phyloP scores from a whole-genome alignment of 2,888 invertebrate species.

The Cantharis rustica region DNA sequence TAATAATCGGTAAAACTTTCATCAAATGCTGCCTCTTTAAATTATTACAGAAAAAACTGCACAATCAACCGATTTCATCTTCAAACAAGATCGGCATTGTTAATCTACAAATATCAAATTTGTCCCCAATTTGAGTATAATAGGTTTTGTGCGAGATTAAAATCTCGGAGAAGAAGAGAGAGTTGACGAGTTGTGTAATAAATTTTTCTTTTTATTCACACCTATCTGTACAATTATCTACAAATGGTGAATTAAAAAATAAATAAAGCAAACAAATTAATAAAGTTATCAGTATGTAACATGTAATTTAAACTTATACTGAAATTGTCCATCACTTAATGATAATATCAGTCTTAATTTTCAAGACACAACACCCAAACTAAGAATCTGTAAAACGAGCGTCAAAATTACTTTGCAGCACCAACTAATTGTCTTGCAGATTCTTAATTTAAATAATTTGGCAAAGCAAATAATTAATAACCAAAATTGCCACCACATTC shows the following conservation, averaged over 20 bases:
- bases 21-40: no score
- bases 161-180: background rate
- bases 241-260: slow-evolving; percentile 22
- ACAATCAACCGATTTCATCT: no score
- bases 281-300: background rate
- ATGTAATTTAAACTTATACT: background rate
- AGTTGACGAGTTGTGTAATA: slow-evolving; percentile 3
- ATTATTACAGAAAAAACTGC: no score
- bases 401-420: slow-evolving; percentile 5
- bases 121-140: no score
- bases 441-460: slow-evolving; percentile 3
- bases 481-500: background rate
- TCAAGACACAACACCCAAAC: slow-evolving; percentile 24
- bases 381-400: slow-evolving; percentile 17
- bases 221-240: slow-evolving; percentile 36
- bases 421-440: background rate
- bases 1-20: no score
- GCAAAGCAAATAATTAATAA: background rate
- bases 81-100: no score
- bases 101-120: no score
- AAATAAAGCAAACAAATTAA: slow-evolving; percentile 18
- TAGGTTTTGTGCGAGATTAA: no score
- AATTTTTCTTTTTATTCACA: slow-evolving; percentile 33
- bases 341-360: slow-evolving; percentile 29
- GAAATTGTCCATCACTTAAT: slow-evolving; percentile 19